Evolutionary conservation across 2,113 vertebrate genomes (phyloP).

Genomic region (Myxocyprinus asiaticus): DNA sequence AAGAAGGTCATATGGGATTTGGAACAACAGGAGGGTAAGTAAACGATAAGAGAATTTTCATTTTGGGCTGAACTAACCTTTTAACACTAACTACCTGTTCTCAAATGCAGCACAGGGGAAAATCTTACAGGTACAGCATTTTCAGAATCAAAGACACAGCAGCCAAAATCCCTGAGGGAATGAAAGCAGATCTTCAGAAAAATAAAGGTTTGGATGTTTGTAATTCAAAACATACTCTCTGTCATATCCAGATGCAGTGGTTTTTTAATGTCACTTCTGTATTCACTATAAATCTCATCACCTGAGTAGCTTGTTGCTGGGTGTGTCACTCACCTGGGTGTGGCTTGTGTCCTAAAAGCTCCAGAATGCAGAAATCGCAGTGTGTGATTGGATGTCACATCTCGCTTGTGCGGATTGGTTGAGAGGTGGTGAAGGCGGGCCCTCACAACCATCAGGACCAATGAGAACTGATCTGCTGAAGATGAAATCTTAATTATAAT

Average conservation of each 20-base stretch:
- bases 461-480: constrained; percentile 48
- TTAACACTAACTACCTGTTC: too few relatives aligned
- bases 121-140: too few relatives aligned
- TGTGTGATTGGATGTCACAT: constrained; percentile 69
- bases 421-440: constrained; percentile 55
- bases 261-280: too few relatives aligned
- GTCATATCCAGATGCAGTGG: too few relatives aligned
- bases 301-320: too few relatives aligned
- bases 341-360: constrained; percentile 69
- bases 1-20: too few relatives aligned
- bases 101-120: too few relatives aligned
- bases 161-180: background rate
- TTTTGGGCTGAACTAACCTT: too few relatives aligned
- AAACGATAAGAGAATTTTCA: too few relatives aligned
- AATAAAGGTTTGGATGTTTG: background rate
- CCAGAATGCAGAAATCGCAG: constrained; percentile 66
- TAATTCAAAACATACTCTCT: background rate
- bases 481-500: background rate
- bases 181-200: background rate
- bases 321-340: constrained; percentile 70
- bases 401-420: constrained; percentile 64
- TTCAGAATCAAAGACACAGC: background rate
- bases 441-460: constrained; percentile 71
- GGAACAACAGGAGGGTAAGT: too few relatives aligned
- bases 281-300: too few relatives aligned